Evolutionary conservation across 2,888 invertebrate species (phyloP).

Genomic region (Mesorhabditis sp.): DNA sequence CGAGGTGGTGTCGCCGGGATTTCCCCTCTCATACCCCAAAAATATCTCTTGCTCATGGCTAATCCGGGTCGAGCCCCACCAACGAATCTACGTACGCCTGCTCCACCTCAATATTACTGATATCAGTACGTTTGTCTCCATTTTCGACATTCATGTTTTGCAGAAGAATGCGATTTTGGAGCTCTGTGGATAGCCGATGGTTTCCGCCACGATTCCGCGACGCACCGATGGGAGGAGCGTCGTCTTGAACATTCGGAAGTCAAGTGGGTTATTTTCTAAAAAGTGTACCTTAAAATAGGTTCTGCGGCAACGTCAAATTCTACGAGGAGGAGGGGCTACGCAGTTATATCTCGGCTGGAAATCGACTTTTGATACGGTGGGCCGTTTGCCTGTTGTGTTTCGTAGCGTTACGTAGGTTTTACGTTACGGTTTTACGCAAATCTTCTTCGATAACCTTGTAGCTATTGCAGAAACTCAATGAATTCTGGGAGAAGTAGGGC

Average conservation of each 20-base stretch:
- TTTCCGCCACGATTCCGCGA: conserved; percentile 40
- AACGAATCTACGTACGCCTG: conserved; percentile 60
- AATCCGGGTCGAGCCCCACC: conserved; percentile 59
- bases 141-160: conserved; percentile 11
- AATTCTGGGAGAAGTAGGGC: too few species aligned
- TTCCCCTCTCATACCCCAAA: conserved; percentile 58
- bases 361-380: conserved; percentile 58
- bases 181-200: conserved; percentile 61
- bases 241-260: conserved; percentile 11
- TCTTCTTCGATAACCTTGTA: too few species aligned
- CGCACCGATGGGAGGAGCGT: neutral
- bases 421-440: neutral
- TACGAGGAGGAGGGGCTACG: conserved; percentile 61
- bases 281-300: conserved; percentile 30
- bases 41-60: conserved; percentile 62
- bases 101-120: conserved; percentile 59
- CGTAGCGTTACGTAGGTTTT: neutral
- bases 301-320: conserved; percentile 61
- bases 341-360: conserved; percentile 58
- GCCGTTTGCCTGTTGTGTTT: neutral
- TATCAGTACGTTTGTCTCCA: conserved; percentile 26
- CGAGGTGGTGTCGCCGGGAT: conserved; percentile 60
- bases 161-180: conserved; percentile 59
- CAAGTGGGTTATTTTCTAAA: neutral
- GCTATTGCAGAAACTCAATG: too few species aligned